Evolutionary conservation across 2,888 invertebrate species (phyloP).

Genomic region (Aphrophora alni): DNA sequence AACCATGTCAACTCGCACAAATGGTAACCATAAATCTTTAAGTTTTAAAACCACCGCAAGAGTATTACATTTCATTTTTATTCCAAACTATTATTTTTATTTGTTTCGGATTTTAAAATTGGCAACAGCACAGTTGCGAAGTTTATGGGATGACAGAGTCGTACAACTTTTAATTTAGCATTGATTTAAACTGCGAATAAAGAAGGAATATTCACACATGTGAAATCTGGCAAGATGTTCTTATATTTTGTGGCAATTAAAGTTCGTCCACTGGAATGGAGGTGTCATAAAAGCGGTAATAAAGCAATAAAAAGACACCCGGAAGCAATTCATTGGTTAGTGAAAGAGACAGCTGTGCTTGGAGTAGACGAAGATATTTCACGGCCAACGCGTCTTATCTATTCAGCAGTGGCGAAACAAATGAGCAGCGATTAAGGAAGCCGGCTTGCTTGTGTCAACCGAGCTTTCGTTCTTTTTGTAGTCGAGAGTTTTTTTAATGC

Average conservation of each 20-base stretch:
- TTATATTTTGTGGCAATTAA: neutral
- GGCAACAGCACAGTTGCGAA: neutral
- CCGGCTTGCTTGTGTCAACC: neutral
- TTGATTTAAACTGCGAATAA: neutral
- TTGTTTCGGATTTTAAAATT: neutral
- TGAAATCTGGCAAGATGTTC: slow-evolving; percentile 27
- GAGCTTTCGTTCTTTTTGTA: neutral
- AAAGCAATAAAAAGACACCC: slow-evolving; percentile 1
- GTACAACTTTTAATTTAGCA: neutral
- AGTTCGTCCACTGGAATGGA: neutral
- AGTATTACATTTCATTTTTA: neutral
- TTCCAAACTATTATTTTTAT: neutral
- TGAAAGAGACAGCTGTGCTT: neutral
- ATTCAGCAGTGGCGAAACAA: neutral
- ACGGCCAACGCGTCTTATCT: slow-evolving; percentile 6
- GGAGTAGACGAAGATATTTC: neutral
- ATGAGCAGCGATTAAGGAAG: neutral
- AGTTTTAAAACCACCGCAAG: neutral
- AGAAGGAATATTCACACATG: slow-evolving; percentile 14
- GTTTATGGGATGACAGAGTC: neutral
- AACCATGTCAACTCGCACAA: neutral
- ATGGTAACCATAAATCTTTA: neutral
- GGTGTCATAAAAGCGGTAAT: neutral
- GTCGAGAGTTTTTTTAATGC: neutral
- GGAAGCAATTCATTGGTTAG: neutral